Base-by-base conservation (phyloP, 2,797 vertebrate genomes). In the Morus bassanus region DNA sequence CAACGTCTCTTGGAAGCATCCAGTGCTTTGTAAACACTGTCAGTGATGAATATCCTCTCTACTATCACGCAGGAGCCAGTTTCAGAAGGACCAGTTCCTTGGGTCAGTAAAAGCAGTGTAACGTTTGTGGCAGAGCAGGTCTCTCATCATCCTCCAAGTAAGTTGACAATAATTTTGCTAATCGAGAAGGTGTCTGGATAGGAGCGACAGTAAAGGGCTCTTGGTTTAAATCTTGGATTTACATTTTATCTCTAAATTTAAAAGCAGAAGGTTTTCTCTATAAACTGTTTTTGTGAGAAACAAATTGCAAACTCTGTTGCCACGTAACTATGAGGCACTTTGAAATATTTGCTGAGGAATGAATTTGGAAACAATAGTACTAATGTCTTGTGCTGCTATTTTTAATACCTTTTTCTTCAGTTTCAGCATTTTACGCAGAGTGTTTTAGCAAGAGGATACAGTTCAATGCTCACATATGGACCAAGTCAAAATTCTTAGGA, bases 391-490 rank as follows among this genome's bases (percentile, higher is more conserved):
- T 50, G 65, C n/a, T 95, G 50, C 41, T 80, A 3, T 35, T 80
- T 76, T 87, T 93, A 76, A 92, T n/a, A 8, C 24, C 39, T 91
- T 54, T 50, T 46, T 67, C 39, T 97, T 81, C 93, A 99, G 99
- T 99, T 98, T 99, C 99, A 98, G 99, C 99, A 63, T 99, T 99
- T 98, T 99, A 99, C 8, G 99, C 99, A 7, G 99, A 99, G 97
- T 99, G 99, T 98, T 98, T 98, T 95, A 99, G 94, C 95, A 99
- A 99, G 98, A 99, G 99, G 98, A 99, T 99, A 98, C 99, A 99
- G 97, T 99, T 99, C 98, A 99, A 99, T 54, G 99, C 99, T 96
- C 99, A 99, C 98, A 99, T 99, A 98, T 99, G 99, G 99, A 99
- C 99, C 61, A 99, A 99, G 97, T 99, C 99, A 13, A 99, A 99